These are phyloP conservation scores for Cossypha dichroa DNA, from an alignment of 2,797 vertebrate species.

Conservation along the genomic window DNA sequence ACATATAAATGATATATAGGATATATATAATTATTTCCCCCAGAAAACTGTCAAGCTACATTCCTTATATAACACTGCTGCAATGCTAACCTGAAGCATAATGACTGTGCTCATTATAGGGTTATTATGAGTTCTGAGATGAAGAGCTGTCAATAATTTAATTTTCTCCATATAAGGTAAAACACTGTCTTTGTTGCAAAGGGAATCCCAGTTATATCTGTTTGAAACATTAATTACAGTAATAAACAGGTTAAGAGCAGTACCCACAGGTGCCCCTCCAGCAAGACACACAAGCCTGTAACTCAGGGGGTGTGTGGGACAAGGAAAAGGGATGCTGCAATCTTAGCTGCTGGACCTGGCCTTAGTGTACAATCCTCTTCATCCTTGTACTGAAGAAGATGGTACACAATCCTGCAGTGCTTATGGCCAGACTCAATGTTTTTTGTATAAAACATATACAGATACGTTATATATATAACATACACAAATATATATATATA, in stretches of 20 bases:
- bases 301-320: fast-evolving
- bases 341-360: neutral
- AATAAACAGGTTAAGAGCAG: neutral
- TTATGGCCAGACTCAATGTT: neutral
- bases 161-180: neutral
- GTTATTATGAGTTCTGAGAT: conserved; percentile 13
- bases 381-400: neutral
- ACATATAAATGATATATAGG: neutral
- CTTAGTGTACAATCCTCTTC: neutral
- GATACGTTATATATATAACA: too few relatives aligned
- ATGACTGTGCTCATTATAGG: neutral
- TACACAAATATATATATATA: too few relatives aligned
- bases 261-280: neutral
- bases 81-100: neutral
- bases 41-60: neutral
- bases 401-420: neutral
- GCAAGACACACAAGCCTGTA: neutral
- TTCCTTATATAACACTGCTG: neutral
- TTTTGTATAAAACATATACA: neutral
- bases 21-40: neutral
- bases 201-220: neutral
- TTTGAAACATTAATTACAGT: neutral
- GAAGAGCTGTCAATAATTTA: conserved; percentile 16
- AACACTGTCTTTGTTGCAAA: neutral
- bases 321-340: neutral